Base-by-base conservation (phyloP, 2,888 invertebrate genomes). In the Macroteleia sp. region DNA sequence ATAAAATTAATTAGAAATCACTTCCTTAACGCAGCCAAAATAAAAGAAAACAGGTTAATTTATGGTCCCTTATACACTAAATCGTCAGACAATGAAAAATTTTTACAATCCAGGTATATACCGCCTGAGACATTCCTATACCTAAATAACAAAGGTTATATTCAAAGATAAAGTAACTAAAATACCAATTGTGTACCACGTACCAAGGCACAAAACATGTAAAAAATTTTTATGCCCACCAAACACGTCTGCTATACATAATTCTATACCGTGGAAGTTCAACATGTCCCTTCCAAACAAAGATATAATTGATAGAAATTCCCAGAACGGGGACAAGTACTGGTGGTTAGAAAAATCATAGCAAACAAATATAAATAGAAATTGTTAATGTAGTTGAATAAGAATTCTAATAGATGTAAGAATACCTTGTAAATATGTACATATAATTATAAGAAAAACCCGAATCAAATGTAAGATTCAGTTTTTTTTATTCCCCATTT, bases 41-140 rank as follows among this genome's bases (percentile, higher is more conserved):
- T 77, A 9, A 14, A 32, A 19, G 52, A 64, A 14, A 78, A 78
- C 12, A 54, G 50, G 10, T 16, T 75, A 39, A 69, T 77, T 1
- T 69, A n/a, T 17, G 28, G 66, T 2, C 1, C 22, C 0, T 32
- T 44, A 1, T 66, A 67, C 14, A 54, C 61, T 2, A 77, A 73
- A 6, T n/a, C 36, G 17, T 2, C 9, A 3, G 66, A 59, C 16
- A 30, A 20, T 32, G 19, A 6, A 41, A 42, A 67, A 34, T 14
- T 59, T 0, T 3, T 73, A 5, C 12, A 34, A 30, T 20, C 61
- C 0, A 61, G 62, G 3, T 69, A 42, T 22, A 14, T 69, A 10
- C 62, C 78, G 0, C 74, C 78, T 0, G 74, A 74, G 25, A 48
- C 57, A n/a, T 78, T 78, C 30, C 16, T 48, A 1, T 71, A 66